A percentile compares a stretch with the other conserved stretches of the same genome.
Conservation (phyloP, 2,113 vertebrate species). For the Chloroceryle aenea region DNA sequence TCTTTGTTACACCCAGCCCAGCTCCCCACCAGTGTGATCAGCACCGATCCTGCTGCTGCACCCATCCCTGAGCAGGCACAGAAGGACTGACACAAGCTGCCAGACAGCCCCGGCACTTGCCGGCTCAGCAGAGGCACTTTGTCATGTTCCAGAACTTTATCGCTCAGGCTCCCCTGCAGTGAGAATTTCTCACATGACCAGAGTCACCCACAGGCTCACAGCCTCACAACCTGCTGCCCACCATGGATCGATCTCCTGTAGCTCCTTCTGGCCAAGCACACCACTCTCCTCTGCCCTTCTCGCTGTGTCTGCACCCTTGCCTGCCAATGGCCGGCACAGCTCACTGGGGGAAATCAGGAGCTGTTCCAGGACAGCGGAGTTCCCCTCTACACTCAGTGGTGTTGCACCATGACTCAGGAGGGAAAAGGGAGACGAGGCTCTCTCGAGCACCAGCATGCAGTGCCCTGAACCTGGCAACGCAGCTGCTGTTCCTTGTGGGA, state of each 20-base stretch:
- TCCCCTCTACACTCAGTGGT: background rate
- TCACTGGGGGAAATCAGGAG: accelerated
- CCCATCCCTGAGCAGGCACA: background rate
- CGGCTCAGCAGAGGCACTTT: background rate
- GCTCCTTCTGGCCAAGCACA: background rate
- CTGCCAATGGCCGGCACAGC: background rate
- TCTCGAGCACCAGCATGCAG: background rate
- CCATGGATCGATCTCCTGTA: accelerated
- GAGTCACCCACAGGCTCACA: background rate
- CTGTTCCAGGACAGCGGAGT: background rate
- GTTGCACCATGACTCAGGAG: background rate
- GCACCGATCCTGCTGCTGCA: accelerated
- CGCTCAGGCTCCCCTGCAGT: background rate
- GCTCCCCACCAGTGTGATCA: accelerated
- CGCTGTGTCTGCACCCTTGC: accelerated
- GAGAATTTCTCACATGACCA: background rate
- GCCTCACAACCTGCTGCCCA: background rate
- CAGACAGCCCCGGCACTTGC: background rate
- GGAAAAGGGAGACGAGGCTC: accelerated
- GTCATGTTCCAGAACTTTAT: background rate
- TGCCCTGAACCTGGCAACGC: background rate
- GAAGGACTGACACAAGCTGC: background rate
- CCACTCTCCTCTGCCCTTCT: background rate
- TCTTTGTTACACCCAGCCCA: background rate
- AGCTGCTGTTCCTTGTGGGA: accelerated